Percentiles rank a stretch among this genome's conserved stretches.
These are phyloP conservation scores for Strongylocentrotus purpuratus DNA, from an alignment of 35 echinoderm and acorn worm genomes.

Conservation along the genomic window DNA sequence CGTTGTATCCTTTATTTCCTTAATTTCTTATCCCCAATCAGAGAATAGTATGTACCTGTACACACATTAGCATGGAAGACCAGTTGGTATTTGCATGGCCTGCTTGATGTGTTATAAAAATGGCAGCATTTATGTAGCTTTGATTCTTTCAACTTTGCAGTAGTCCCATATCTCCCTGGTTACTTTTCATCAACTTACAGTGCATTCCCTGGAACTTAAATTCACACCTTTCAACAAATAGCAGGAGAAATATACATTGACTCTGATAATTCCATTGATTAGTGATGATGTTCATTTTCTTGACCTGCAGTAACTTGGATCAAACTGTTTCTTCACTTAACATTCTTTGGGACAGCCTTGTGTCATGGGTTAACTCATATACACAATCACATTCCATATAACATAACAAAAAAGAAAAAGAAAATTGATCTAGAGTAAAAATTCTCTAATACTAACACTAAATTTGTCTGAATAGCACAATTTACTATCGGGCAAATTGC, in stretches of 20 bases:
- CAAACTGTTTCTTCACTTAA: neutral
- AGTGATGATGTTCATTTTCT: neutral
- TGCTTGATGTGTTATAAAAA: neutral
- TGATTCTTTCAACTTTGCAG: neutral
- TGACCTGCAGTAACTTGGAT: no score
- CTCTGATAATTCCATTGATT: neutral
- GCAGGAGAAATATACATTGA: neutral
- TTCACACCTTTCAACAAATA: neutral
- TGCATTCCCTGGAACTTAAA: neutral
- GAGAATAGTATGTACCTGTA: neutral
- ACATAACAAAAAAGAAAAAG: no score
- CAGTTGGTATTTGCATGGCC: conserved; percentile 25
- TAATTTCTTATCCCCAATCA: neutral
- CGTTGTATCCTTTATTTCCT: neutral
- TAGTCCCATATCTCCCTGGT: neutral
- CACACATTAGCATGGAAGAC: neutral
- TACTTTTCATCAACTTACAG: neutral
- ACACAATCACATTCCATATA: neutral
- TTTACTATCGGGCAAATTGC: neutral
- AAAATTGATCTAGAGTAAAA: no score
- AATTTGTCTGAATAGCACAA: neutral
- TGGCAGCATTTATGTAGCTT: conserved; percentile 31
- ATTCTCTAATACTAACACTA: neutral
- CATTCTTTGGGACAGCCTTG: neutral
- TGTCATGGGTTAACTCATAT: neutral